Conservation (phyloP, 1,140 invertebrate genomes). For the Fopius arisanus region DNA sequence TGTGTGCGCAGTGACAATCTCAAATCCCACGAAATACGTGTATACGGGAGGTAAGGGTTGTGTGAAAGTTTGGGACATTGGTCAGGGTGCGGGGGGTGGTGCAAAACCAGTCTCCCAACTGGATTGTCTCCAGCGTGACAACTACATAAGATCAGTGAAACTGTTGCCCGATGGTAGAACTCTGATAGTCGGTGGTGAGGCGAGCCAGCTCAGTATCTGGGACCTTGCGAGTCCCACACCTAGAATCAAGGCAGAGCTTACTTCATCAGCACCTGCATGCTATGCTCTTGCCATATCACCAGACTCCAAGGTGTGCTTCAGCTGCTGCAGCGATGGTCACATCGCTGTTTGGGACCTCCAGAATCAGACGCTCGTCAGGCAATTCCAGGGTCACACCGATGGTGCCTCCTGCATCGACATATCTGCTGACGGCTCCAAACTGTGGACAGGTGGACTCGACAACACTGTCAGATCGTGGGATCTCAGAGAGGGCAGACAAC, state of each 20-base stretch:
- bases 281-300: slow-evolving; percentile 90
- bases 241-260: slow-evolving; percentile 91
- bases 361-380: slow-evolving; percentile 90
- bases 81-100: slow-evolving; percentile 69
- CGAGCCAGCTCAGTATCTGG: slow-evolving; percentile 89
- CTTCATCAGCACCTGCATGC: slow-evolving; percentile 90
- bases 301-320: slow-evolving; percentile 94
- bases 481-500: slow-evolving; percentile 84
- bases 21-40: slow-evolving; percentile 83
- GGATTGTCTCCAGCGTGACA: slow-evolving; percentile 86
- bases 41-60: slow-evolving; percentile 92
- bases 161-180: slow-evolving; percentile 89
- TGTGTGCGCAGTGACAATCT: slow-evolving; percentile 88
- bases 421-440: slow-evolving; percentile 90
- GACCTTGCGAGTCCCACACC: slow-evolving; percentile 87
- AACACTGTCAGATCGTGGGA: slow-evolving; percentile 96
- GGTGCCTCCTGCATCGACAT: slow-evolving; percentile 98
- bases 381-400: slow-evolving; percentile 94
- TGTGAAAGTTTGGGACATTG: slow-evolving; percentile 88
- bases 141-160: slow-evolving; percentile 92
- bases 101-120: slow-evolving; percentile 82
- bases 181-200: slow-evolving; percentile 92
- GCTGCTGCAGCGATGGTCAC: slow-evolving; percentile 96
- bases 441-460: slow-evolving; percentile 97
- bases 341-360: slow-evolving; percentile 97